Base-by-base conservation (phyloP, 2,797 vertebrate genomes). In the Mareca strepera region DNA sequence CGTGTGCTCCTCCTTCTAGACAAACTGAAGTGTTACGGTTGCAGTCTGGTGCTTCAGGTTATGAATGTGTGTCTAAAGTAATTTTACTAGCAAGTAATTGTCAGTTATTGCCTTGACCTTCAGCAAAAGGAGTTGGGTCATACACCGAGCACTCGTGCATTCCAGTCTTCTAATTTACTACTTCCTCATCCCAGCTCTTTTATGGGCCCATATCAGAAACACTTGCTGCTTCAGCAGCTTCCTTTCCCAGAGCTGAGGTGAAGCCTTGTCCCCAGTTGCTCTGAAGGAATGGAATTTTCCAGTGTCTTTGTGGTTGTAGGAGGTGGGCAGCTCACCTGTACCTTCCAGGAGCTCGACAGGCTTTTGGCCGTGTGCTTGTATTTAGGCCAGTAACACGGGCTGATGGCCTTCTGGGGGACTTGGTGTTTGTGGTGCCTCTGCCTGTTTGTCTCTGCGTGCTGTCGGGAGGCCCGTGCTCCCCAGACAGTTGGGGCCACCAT, bases 271-370 rank as follows among this genome's bases (percentile, higher is more conserved):
- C 73, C 35, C 67, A 90, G 70, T 59, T 2, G 4, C 81, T 69
- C 22, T 46, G 58, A 31, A 86, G 88, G 83, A 94, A 22, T 77
- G 93, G 96, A 95, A 92, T 94, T 94, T 96, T 94, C 94, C 93
- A 90, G 56, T 26, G 63, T 37, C 77, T 21, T 2, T 86, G 14
- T 82, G 7, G 0, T 7, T 63, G 56, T 8, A 28, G 88, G 66
- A 92, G 29, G 15, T 3, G 58, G 55, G 56, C 56, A 76, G 88
- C 74, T 79, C 59, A 43, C 56, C 60, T 55, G 28, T 77, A 22
- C 41, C 56, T 85, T 82, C 62, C 17, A 33, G 79, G 48, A 78
- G 29, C 84, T 84, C 0, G 0, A 28, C 43, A 22, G 1, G 1
- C n/a, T 74, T 74, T 46, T 0, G 1, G 35, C 62, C n/a, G 0